phyloP scores from a whole-genome alignment of 2,797 vertebrate species.

The Cynopterus sphinx region DNA sequence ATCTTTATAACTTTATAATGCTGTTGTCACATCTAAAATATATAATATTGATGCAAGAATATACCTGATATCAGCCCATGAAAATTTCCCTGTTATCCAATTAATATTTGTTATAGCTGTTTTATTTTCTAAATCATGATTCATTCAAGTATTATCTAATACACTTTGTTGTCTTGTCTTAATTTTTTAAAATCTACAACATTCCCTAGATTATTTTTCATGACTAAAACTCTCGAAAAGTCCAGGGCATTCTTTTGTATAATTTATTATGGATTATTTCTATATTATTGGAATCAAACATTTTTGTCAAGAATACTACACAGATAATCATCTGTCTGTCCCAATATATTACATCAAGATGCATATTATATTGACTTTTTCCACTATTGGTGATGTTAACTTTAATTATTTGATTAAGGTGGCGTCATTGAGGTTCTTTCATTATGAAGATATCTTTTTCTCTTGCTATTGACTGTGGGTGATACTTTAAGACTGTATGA shows the following conservation, averaged over 20 bases:
- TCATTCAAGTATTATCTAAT: slow-evolving; percentile 1
- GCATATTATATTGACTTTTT: background rate
- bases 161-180: background rate
- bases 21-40: background rate
- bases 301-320: background rate
- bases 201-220: background rate
- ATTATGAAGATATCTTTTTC: background rate
- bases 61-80: background rate
- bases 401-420: slow-evolving; percentile 31
- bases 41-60: background rate
- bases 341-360: background rate
- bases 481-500: slow-evolving; percentile 1
- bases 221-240: background rate
- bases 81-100: background rate
- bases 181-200: background rate
- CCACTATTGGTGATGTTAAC: background rate
- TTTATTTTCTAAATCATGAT: slow-evolving; percentile 8
- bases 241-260: background rate
- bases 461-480: background rate
- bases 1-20: background rate
- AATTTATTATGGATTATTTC: background rate
- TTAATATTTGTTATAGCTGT: background rate
- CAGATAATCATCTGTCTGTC: background rate
- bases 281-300: background rate
- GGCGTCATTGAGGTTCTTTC: background rate